Evolutionary conservation across 2,888 invertebrate genomes (phyloP).

Genomic region (Exephanes ischioxanthus): DNA sequence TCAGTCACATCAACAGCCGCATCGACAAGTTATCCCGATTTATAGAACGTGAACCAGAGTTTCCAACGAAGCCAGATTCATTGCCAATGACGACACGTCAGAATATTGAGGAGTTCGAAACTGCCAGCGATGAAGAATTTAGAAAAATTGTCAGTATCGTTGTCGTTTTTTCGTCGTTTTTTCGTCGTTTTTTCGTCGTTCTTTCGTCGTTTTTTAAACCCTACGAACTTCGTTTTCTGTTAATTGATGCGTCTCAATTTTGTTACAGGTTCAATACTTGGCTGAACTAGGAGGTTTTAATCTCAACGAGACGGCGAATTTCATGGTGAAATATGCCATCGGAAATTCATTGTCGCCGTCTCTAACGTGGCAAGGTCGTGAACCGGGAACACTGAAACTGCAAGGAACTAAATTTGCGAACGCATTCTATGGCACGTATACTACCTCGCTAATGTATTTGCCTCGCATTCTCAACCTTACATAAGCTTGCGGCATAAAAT

Average conservation of each 20-base stretch:
- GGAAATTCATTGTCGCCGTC: slow-evolving; percentile 33
- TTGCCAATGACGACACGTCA: slow-evolving; percentile 23
- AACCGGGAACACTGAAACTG: slow-evolving; percentile 10
- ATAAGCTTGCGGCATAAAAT: background rate
- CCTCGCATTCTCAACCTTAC: background rate
- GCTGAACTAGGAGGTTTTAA: slow-evolving; percentile 16
- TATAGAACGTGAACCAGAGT: slow-evolving; percentile 10
- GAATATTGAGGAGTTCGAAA: slow-evolving; percentile 11
- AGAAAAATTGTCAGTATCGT: slow-evolving; percentile 5
- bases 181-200: no score
- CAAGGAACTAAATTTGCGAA: slow-evolving; percentile 18
- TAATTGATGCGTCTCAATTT: background rate
- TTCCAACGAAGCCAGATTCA: slow-evolving; percentile 19
- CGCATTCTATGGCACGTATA: slow-evolving; percentile 20
- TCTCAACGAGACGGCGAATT: slow-evolving; percentile 23
- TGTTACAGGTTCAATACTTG: slow-evolving; percentile 23
- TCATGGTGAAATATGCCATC: slow-evolving; percentile 7
- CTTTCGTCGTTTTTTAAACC: background rate
- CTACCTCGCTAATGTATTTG: background rate
- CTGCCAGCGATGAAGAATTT: slow-evolving; percentile 18
- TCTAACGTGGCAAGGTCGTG: slow-evolving; percentile 33
- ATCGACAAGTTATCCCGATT: slow-evolving; percentile 11
- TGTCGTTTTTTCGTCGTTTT: background rate
- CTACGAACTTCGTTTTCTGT: background rate
- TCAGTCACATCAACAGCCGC: slow-evolving; percentile 25